Percentiles rank a stretch among this genome's conserved stretches.
These are phyloP conservation scores for Noctua comes DNA, from an alignment of 2,888 invertebrate species.

Conservation along the genomic window DNA sequence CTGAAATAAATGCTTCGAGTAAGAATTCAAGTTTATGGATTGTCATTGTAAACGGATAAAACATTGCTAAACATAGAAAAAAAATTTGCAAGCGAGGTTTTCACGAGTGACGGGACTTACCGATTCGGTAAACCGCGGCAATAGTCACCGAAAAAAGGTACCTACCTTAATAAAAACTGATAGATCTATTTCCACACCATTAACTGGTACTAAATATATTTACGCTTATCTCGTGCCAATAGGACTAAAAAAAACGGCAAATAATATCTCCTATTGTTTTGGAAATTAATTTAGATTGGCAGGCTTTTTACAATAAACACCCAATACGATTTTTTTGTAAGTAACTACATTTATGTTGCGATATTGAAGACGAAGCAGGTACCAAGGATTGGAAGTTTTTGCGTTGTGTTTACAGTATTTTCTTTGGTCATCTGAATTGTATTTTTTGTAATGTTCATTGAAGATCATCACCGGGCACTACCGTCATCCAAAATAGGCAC, in stretches of 20 bases:
- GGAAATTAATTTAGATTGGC: conserved; percentile 7
- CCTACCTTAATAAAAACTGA: background rate
- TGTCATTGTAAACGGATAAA: background rate
- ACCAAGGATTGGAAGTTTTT: background rate
- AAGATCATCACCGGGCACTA: background rate
- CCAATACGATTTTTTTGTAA: background rate
- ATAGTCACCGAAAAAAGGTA: background rate
- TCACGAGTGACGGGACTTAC: background rate
- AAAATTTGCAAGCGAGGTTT: background rate
- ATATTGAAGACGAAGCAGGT: background rate
- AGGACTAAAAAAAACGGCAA: background rate
- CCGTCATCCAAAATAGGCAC: background rate
- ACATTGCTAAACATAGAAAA: background rate
- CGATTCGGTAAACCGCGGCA: background rate
- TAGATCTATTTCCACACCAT: background rate
- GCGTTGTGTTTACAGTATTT: background rate
- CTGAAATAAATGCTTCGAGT: background rate
- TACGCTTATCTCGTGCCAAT: background rate
- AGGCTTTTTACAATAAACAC: conserved; percentile 18
- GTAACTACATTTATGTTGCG: background rate
- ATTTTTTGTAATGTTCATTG: background rate
- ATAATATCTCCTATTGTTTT: background rate
- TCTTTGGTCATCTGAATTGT: background rate
- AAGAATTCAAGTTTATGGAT: background rate
- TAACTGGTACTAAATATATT: background rate